Percentiles rank a stretch among this genome's conserved stretches.
phyloP scores from a whole-genome alignment of 2,888 invertebrate species.

The Willowsia nigromaculata region DNA sequence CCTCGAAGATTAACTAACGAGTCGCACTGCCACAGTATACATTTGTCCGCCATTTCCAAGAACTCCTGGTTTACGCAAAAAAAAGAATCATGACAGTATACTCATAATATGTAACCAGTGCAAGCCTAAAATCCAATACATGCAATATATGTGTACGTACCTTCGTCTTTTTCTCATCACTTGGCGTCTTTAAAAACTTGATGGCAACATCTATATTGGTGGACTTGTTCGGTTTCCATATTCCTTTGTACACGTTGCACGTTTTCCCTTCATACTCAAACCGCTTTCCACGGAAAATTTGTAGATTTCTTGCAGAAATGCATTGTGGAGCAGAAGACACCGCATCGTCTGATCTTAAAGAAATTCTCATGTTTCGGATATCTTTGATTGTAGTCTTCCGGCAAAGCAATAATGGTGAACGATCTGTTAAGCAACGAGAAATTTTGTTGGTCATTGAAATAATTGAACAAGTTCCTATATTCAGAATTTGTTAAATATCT shows the following conservation, averaged over 20 bases:
- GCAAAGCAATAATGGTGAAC: constrained; percentile 86
- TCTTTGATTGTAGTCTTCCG: constrained; percentile 79
- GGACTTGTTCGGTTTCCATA: constrained; percentile 88
- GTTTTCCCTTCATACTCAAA: constrained; percentile 81
- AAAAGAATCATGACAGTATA: too few species aligned
- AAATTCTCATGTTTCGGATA: constrained; percentile 80
- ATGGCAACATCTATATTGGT: constrained; percentile 90
- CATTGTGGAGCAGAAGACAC: constrained; percentile 84
- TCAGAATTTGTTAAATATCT: constrained; percentile 63
- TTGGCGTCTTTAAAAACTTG: constrained; percentile 87
- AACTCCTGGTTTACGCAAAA: constrained; percentile 82
- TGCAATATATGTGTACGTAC: too few species aligned
- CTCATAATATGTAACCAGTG: too few species aligned
- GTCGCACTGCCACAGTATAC: constrained; percentile 89
- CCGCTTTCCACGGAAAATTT: constrained; percentile 85
- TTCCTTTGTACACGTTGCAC: constrained; percentile 86
- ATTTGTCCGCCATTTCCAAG: constrained; percentile 87
- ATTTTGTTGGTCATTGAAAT: neutral
- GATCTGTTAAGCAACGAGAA: constrained; percentile 82
- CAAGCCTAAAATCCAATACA: too few species aligned
- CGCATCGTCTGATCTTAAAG: constrained; percentile 79
- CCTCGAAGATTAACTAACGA: constrained; percentile 89
- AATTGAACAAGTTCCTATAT: neutral
- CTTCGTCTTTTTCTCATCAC: constrained; percentile 84
- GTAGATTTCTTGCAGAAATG: constrained; percentile 86